These are phyloP conservation scores for Cyanoderma ruficeps DNA, from an alignment of 2,113 vertebrate species.

Conservation along the genomic window DNA sequence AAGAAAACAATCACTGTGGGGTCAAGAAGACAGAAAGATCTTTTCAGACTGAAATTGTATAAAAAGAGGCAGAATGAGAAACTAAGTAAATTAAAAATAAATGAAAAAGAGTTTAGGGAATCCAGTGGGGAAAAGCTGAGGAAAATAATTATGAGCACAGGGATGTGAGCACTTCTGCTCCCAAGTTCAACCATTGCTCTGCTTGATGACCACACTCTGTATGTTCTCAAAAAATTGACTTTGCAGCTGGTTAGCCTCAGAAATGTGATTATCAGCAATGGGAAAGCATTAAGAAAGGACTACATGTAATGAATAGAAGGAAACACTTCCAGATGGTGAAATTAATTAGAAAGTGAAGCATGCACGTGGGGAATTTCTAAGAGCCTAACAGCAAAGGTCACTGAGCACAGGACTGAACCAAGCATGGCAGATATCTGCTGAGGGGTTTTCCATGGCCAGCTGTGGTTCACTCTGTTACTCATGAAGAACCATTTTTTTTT, in stretches of 20 bases:
- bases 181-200: background rate
- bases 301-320: background rate
- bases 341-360: conserved; percentile 36
- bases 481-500: background rate
- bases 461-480: background rate
- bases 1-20: background rate
- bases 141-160: background rate
- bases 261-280: background rate
- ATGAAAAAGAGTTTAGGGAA: background rate
- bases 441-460: background rate
- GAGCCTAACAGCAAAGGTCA: background rate
- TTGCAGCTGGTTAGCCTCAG: background rate
- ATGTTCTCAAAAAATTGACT: background rate
- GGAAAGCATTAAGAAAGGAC: background rate
- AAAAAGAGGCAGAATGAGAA: background rate
- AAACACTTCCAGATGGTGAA: conserved; percentile 41
- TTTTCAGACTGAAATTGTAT: background rate
- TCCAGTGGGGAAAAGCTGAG: background rate
- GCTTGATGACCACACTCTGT: background rate
- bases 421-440: background rate
- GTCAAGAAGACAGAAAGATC: background rate
- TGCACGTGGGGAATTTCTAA: background rate
- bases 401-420: background rate
- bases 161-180: background rate
- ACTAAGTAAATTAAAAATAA: background rate